Conservation (phyloP, 2,888 invertebrate genomes). For the Cristatella mucedo region DNA sequence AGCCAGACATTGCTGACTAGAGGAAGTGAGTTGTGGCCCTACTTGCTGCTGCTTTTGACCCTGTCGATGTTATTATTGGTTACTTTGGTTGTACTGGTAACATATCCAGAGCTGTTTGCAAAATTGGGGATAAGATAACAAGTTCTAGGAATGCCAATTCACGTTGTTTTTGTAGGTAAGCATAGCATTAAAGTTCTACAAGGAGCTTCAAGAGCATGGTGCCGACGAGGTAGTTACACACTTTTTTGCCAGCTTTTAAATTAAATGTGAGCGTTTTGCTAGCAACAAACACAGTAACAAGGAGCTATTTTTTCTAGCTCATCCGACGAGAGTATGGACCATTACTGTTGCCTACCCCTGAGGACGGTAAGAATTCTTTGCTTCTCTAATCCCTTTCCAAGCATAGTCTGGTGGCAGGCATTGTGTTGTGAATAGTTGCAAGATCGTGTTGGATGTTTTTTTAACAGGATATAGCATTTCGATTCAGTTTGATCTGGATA, state of each 20-base stretch:
- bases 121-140: not conserved
- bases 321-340: conserved; percentile 86
- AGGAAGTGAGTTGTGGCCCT: no score
- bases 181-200: conserved; percentile 93
- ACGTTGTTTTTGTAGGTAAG: conserved; percentile 58
- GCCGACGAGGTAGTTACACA: conserved; percentile 60
- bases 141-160: conserved; percentile 8
- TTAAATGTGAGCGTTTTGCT: not conserved
- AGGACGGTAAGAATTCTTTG: conserved; percentile 62
- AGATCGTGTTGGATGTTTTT: no score
- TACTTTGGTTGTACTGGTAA: conserved; percentile 3
- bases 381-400: no score
- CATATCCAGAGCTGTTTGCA: not conserved
- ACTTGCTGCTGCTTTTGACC: no score
- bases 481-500: conserved; percentile 74
- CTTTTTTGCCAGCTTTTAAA: conserved; percentile 7
- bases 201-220: conserved; percentile 92
- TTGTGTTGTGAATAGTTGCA: no score
- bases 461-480: conserved; percentile 77
- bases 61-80: not conserved
- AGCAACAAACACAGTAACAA: not conserved
- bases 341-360: conserved; percentile 66
- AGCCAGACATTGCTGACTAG: no score
- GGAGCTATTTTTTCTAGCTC: conserved; percentile 41
- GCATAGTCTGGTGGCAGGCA: no score